Base-by-base conservation (phyloP, 2,113 vertebrate genomes). In the Struthidea cinerea region DNA sequence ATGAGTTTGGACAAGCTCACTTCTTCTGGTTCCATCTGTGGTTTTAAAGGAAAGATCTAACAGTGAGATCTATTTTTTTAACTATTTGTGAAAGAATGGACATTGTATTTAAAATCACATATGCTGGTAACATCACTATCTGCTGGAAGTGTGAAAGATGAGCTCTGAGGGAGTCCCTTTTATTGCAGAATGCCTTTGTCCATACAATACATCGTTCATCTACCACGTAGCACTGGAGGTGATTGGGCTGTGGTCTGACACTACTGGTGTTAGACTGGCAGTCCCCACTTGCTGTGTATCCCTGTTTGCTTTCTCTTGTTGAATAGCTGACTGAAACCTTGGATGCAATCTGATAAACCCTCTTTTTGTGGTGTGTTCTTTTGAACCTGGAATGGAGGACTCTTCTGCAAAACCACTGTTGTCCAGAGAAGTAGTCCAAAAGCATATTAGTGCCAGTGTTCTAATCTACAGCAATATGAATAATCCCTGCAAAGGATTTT, bases 21-120 rank as follows among this genome's bases (percentile, higher is more conserved):
- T 80, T 88, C 5, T 82, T 91, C 60, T 80, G 47, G 35, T 77
- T 95, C 93, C 67, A 88, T 94, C 82, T 93, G 85, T 91, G 79
- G 63, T 80, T 95, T 91, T 87, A 75, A 74, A 81, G 56, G 39
- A 65, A 81, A 56, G 37, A 82, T 95, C 95, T 70, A 83, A 59
- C 23, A 76, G 60, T 47, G 64, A 9, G 39, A 49, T 74, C 19
- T 85, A 18, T 24, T 78, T 68, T 75, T 75, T 67, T 9, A 50
- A 65, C 63, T 82, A 10, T 75, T 87, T 5, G 5, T 77, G 69
- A 79, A 87, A 87, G 49, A 93, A 46, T 3, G 9, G 84, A 50
- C 17, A 9, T 68, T 87, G 19, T 85, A 13, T 90, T 91, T 89
- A 46, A 94, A 81, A 76, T 84, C 41, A 11, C 22, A 8, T 55